Percentiles rank a stretch among this genome's conserved stretches.
Evolutionary conservation across 1,140 invertebrate species (phyloP).

Genomic region (Trichoplusia ni): DNA sequence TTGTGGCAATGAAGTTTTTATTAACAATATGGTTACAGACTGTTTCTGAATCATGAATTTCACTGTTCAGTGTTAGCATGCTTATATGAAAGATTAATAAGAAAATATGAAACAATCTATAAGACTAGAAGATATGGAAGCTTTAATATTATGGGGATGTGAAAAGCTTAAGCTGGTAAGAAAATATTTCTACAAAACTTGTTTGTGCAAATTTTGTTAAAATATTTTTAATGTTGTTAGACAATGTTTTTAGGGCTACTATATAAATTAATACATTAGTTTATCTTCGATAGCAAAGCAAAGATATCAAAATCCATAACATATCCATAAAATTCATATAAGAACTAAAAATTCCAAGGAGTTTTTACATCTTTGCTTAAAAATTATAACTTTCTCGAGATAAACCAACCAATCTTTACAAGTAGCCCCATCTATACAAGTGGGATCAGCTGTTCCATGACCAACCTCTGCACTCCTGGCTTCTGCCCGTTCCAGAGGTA

Average conservation of each 20-base stretch:
- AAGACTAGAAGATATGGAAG: conserved; percentile 55
- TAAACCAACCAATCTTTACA: neutral
- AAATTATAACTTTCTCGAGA: neutral
- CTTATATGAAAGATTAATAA: conserved; percentile 42
- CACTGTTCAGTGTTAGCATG: conserved; percentile 45
- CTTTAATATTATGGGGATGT: conserved; percentile 51
- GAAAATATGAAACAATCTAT: conserved; percentile 67
- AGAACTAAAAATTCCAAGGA: neutral
- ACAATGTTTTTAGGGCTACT: neutral
- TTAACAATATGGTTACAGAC: conserved; percentile 51
- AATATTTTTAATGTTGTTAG: conserved; percentile 11
- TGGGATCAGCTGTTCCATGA: neutral
- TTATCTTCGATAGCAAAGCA: too few species aligned
- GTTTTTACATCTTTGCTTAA: neutral
- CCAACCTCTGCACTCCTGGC: conserved; percentile 72
- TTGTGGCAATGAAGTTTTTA: conserved; percentile 38
- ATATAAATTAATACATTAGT: too few species aligned
- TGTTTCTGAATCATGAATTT: conserved; percentile 52
- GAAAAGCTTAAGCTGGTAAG: conserved; percentile 58
- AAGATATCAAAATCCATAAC: too few species aligned
- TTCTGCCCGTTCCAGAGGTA: conserved; percentile 78
- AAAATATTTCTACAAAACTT: conserved; percentile 48
- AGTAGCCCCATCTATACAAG: neutral
- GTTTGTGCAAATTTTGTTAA: conserved; percentile 29
- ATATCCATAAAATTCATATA: neutral